Base-by-base conservation (phyloP, 1,140 invertebrate species). In the Oedothorax gibbosus region DNA sequence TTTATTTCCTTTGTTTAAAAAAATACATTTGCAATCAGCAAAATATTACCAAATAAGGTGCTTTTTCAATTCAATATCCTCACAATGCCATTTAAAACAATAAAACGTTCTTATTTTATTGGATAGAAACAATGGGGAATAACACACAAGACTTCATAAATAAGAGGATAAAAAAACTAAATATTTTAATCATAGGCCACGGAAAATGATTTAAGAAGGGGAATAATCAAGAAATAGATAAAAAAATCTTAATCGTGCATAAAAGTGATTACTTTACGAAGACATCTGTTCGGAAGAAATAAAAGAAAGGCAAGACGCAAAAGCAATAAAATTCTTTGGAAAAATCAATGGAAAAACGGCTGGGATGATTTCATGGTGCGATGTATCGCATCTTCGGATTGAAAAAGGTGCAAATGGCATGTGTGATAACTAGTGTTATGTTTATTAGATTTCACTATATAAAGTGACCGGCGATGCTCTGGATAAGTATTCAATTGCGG, bases 251-350 rank as follows among this genome's bases (percentile, higher is more conserved):
- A 60, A 56, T 54, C 66, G 66, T 60, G 51, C 35, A 71, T 50
- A 69, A 71, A 81, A 81, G 66, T 81, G 78, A 81, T 81, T 81
- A 81, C 78, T 71, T 71, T 80, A 57, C 57, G 8, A 53, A 49
- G 49, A 75, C 21, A 75, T 71, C 69, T 51, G 54, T 57, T 75
- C 57, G 20, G 5, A 60, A 57, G 35, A 75, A 75, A 57, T 57
- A 35, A 57, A 73, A 72, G 7, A 18, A 20, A 73, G 18, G 14
- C 54, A 75, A 2, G 68, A 12, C 14, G 69, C 35, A 53, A 68
- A 68, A 21, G 65, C 14, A 66, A 79, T 66, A 79, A 66, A 77
- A 64, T 56, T 66, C n/a, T 15, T 57, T 54, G 64, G 50, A 68
- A 79, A 79, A 79, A 79, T 68, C 76, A 79, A 79, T 79, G 68